Base-by-base conservation (phyloP, 2,113 vertebrate genomes). In the Dinomys branickii region DNA sequence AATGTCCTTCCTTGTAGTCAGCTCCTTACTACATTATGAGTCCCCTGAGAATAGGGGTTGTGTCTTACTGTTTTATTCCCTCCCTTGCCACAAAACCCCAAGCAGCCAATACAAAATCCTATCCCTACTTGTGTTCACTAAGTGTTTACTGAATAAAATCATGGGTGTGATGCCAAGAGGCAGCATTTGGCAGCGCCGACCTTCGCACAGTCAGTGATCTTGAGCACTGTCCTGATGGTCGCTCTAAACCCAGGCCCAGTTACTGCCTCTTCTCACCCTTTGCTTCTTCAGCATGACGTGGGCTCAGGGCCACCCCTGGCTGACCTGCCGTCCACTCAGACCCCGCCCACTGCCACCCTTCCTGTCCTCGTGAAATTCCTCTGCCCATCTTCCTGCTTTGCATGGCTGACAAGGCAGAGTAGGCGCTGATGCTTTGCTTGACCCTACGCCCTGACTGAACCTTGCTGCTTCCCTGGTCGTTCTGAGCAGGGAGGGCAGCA, bases 341-440 rank as follows among this genome's bases (percentile, higher is more conserved):
- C 95, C 96, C 85, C 0, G 94, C 56, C 95, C 92, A 88, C 75
- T 91, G 90, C 82, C 94, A 97, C 96, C 96, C 97, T 97, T 98
- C 97, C 97, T 97, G 97, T 97, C 83, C 92, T 91, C 69, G 2
- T 84, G 94, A 97, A 94, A 93, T 63, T 82, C 85, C 97, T 93
- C 96, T 82, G 97, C 58, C 52, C 78, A 82, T 88, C 96, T 98
- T 98, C 97, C 97, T 94, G 97, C 82, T n/a, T 91, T 86, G 28
- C 1, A 54, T 5, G 67, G 69, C 92, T 90, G 82, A 84, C 86
- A 71, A 52, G 0, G 12, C 90, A 90, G 33, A 94, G 94, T 24
- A 14, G 77, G 47, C 38, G 16, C 69, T 78, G 65, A 90, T 75
- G 52, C 77, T 94, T 69, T 61, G 83, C 63, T 80, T 95, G 94